Percentiles rank a stretch among this genome's conserved stretches.
Conservation (phyloP, 1,140 invertebrate genomes). For the Atopsyche davidsoni region DNA sequence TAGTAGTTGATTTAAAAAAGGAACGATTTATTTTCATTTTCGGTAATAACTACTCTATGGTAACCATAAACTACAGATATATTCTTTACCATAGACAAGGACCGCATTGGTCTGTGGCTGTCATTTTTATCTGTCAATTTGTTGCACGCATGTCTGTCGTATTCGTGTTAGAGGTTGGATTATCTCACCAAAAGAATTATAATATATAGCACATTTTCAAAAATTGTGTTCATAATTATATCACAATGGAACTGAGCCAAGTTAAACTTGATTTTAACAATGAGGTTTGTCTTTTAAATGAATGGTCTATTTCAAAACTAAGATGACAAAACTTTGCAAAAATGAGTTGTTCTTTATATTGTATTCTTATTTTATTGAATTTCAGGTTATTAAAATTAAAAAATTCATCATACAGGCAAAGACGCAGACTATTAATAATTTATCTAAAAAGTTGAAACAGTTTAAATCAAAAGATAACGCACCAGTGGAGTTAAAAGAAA, state of each 20-base stretch:
- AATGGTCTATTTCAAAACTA: not conserved
- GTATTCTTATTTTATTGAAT: not conserved
- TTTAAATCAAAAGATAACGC: constrained; percentile 15
- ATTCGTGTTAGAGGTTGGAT: too few relatives aligned
- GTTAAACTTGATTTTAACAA: constrained; percentile 26
- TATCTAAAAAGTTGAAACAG: constrained; percentile 17
- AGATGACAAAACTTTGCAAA: not conserved
- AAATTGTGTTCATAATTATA: too few relatives aligned
- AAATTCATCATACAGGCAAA: constrained; percentile 23
- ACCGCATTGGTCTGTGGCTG: too few relatives aligned
- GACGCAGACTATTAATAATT: constrained; percentile 22
- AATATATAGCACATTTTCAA: too few relatives aligned
- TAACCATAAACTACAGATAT: too few relatives aligned
- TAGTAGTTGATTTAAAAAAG: too few relatives aligned
- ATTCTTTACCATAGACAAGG: too few relatives aligned
- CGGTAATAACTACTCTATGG: too few relatives aligned
- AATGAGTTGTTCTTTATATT: not conserved
- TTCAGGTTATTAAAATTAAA: constrained; percentile 24
- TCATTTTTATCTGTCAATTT: too few relatives aligned
- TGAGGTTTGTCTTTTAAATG: constrained; percentile 19
- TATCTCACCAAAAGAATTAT: too few relatives aligned
- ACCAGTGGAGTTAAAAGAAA: constrained; percentile 14
- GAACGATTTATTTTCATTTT: too few relatives aligned
- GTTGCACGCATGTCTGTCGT: too few relatives aligned
- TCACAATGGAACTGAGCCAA: constrained; percentile 17